Base-by-base conservation (phyloP, 30 jellyfish, hydroid and myxozoan genomes). In the Aurelia sp. region DNA sequence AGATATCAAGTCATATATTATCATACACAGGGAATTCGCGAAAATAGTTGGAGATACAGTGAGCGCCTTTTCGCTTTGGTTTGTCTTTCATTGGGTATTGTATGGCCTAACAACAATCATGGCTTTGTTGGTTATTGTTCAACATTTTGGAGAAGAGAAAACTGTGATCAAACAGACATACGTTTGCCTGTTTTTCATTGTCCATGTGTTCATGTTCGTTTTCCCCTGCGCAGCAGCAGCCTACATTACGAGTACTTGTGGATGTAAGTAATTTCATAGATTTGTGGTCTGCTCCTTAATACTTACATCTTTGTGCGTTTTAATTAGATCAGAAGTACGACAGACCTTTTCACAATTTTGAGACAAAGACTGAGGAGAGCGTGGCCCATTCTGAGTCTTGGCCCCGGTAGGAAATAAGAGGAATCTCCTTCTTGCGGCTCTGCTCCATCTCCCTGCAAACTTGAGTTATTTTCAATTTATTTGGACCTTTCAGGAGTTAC, bases 221-320 rank as follows among this genome's bases (percentile, higher is more conserved):
- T 70, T 75, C 37, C 97, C 97, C 16, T 90, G 97, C 66, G 92
- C 63, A 31, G 84, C 85, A 47, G 97, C 97, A 53, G 97, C 97
- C 17, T 90, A 82, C 73, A 78, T 90, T 27, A 90, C 97, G 60
- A 84, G 92, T 51, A 79, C 88, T 0, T 90, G 95, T 62, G 92
- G 81, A 66, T 69, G 97, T 90, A 63, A 82, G 93, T 89, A 7
- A 22, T 67, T 31, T 74, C 44, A 6, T 33, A 0, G 74, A 2
- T 17, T n/a, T 16, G 55, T 44, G 15, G 55, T 16, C 13, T 10
- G 8, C 55, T 44, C 55, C 1, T 13, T 13, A 44, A 44, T 44
- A 13, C 55, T 44, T 44, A 44, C 10, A 7, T 10, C 50, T 7
- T 37, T 37, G 50, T 37, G 50, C 50, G 10, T 37, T 4, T 37